Evolutionary conservation across 2,797 vertebrate genomes (phyloP).

Genomic region (Spinus pinus): DNA sequence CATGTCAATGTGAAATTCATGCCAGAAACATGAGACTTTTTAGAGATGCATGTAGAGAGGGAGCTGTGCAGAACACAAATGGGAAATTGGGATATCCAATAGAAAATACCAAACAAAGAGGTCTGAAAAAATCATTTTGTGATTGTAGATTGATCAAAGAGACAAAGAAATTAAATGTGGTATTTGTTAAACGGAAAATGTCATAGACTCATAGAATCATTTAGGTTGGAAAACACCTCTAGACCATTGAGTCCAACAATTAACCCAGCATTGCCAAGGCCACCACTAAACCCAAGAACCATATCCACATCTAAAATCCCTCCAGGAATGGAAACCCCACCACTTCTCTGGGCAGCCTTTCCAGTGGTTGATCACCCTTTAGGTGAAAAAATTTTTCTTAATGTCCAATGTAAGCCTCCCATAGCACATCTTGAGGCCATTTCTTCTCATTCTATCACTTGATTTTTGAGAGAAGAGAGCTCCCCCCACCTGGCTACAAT

Average conservation of each 20-base stretch:
- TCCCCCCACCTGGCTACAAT: not conserved
- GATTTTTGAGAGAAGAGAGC: not conserved
- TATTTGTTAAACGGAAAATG: not conserved
- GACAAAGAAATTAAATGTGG: not conserved
- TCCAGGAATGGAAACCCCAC: not conserved
- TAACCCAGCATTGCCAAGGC: not conserved
- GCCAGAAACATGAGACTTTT: not conserved
- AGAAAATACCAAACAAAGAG: fast-evolving
- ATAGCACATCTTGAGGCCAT: not conserved
- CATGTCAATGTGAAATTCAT: not conserved
- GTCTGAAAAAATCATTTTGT: not conserved
- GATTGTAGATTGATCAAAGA: not conserved
- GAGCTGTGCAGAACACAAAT: not conserved
- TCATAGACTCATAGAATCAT: not conserved
- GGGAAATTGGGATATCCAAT: not conserved
- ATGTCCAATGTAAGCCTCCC: not conserved
- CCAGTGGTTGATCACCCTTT: not conserved
- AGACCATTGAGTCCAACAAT: too few relatives aligned
- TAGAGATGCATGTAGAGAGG: not conserved
- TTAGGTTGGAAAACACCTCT: not conserved
- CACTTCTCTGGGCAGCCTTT: not conserved
- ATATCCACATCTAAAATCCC: not conserved
- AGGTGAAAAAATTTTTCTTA: not conserved
- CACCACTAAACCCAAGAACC: not conserved
- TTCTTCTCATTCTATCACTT: not conserved